Base-by-base conservation (phyloP, 2,888 invertebrate species). In the Coelopa pilipes region DNA sequence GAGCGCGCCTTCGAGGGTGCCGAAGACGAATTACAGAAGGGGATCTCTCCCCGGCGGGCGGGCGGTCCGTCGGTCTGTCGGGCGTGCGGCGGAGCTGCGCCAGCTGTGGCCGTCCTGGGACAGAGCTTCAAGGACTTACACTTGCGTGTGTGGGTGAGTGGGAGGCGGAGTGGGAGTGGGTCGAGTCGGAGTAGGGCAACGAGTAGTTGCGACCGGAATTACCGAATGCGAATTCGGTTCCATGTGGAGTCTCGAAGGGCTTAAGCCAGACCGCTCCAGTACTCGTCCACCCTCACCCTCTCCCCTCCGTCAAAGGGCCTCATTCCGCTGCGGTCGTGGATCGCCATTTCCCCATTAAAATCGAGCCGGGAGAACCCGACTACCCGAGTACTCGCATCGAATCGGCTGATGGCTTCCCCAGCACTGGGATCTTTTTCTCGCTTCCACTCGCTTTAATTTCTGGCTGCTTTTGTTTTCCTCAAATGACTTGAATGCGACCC, bases 1-100 rank as follows among this genome's bases (percentile, higher is more conserved):
- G 21, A 24, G 49, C 77, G 79, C 77, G 76, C 79, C 80, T 81
- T 80, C 78, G 78, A 81, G 80, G 80, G 80, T 81, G 81, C 78
- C 77, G 80, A 81, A 80, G 80, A 80, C 79, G 79, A 79, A 81
- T 81, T 80, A 81, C 79, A 81, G 80, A 81, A 80, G 78, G 80
- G 80, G 78, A 80, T 78, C 34, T 59, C 11, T 3, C 15, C 19
- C 49, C 21, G 49, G 24, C n/a, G 47, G 17, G 24, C 15, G 12
- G 49, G 66, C n/a, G n/a, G n/a, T n/a, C n/a, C n/a, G n/a, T n/a
- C n/a, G n/a, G n/a, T n/a, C n/a, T n/a, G n/a, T n/a, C n/a, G n/a
- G n/a, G n/a, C n/a, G n/a, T n/a, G n/a, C n/a, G 24, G 21, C 10
- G 47, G 17, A 34, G 46, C 74, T 76, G 77, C 78, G 76, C 79